Base-by-base conservation (phyloP, 2,888 invertebrate genomes). In the Notodonta ziczac region DNA sequence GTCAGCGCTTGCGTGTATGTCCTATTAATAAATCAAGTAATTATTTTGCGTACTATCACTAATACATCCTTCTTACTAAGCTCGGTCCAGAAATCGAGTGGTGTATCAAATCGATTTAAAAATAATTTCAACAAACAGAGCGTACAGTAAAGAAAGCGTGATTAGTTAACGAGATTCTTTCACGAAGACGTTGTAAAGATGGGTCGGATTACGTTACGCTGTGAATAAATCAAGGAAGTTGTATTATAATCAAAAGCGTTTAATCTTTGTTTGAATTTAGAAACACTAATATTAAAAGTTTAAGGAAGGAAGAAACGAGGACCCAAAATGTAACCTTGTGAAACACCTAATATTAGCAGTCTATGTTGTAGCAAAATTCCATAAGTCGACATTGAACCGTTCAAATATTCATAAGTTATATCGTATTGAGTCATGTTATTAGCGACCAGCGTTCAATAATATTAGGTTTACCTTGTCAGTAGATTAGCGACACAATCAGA, bases 71-170 rank as follows among this genome's bases (percentile, higher is more conserved):
- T 60, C 24, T 44, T n/a, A 61, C 24, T 58, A 58, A 70, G 58
- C 61, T 61, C 62, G 67, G 58, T 58, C 71, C 62, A 74, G 63
- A 73, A 70, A 73, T 58, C 60, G 67, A 67, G 62, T 64, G 59
- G 65, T 66, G 70, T 72, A 67, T 63, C 60, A 65, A 70, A 67
- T 65, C 51, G 60, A 61, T 59, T 61, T 60, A 63, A 75, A 66
- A 65, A 65, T 61, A 59, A 65, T 64, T 73, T 66, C 60, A 32
- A 53, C 61, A 76, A 76, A 66, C 70, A 68, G 76, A 73, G 65
- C 73, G 66, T 61, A 55, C 64, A 70, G 42, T 10, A 42, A 24
- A 61, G 73, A 73, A 74, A 73, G 61, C 63, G 60, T 14, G 66
- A 48, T 59, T 24, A 16, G 62, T 62, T 68, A 72, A 66, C 62